Conservation (phyloP, 1,140 invertebrate genomes). For the Matsumurasca onukii region DNA sequence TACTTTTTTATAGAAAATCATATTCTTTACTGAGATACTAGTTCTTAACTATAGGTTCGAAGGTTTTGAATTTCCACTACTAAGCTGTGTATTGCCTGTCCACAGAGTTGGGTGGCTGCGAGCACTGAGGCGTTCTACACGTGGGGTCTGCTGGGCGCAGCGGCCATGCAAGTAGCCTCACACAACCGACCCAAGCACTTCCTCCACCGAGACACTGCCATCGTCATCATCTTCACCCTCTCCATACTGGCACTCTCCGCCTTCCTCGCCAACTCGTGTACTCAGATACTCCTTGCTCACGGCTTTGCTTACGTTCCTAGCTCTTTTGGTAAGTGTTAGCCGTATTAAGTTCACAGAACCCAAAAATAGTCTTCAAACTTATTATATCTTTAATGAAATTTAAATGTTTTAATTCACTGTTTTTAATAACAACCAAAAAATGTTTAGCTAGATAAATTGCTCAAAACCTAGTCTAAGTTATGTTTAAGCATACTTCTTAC, state of each 20-base stretch:
- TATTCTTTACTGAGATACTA: no score
- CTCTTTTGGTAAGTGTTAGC: conserved; percentile 78
- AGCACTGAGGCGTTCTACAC: conserved; percentile 86
- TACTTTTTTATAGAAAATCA: no score
- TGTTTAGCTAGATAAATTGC: no score
- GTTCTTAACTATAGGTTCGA: no score
- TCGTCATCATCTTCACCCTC: conserved; percentile 77
- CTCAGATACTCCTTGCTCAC: conserved; percentile 68
- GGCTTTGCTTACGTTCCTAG: conserved; percentile 74
- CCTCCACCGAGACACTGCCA: conserved; percentile 74
- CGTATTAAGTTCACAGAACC: no score
- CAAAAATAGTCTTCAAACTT: no score
- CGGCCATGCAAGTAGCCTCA: conserved; percentile 70
- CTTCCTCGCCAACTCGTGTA: conserved; percentile 78
- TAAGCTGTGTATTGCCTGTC: not conserved
- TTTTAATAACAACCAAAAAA: no score
- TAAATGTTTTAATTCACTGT: no score
- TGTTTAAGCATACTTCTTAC: no score
- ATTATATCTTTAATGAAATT: no score
- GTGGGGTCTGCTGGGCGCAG: conserved; percentile 85
- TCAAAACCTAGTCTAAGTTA: no score
- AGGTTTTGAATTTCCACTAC: no score
- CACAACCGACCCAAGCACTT: conserved; percentile 72
- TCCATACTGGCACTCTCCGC: conserved; percentile 70
- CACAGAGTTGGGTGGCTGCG: conserved; percentile 82